phyloP scores from a whole-genome alignment of 2,113 vertebrate species.

The Phyllostomus discolor region DNA sequence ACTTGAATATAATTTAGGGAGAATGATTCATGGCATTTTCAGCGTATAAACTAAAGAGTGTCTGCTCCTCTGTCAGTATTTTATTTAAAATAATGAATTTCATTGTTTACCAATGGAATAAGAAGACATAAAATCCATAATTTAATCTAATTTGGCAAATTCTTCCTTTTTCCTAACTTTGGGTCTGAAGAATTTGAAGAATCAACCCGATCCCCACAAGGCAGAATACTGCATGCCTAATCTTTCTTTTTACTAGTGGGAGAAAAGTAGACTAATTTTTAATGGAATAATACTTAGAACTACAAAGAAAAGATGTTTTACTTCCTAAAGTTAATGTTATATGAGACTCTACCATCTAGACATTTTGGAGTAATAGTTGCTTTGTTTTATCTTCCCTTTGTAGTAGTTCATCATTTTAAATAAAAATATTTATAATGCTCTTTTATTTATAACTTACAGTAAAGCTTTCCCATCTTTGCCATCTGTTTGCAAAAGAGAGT shows the following conservation, averaged over 20 bases:
- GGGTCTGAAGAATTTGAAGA: not conserved
- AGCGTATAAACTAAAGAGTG: constrained; percentile 4
- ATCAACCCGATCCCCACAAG: not conserved
- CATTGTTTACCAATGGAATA: not conserved
- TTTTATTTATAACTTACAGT: not conserved
- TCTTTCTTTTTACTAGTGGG: not conserved
- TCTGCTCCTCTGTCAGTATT: constrained; percentile 8
- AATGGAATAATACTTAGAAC: not conserved
- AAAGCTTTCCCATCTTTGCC: not conserved
- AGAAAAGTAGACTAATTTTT: not conserved
- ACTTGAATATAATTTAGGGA: constrained; percentile 20
- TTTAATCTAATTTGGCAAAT: constrained; percentile 1
- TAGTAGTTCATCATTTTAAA: not conserved
- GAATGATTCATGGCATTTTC: constrained; percentile 34
- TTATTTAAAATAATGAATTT: constrained; percentile 35
- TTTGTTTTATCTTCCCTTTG: not conserved
- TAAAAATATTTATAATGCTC: not conserved
- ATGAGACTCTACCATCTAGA: not conserved
- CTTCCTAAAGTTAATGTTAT: not conserved
- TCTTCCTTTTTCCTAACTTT: constrained; percentile 27
- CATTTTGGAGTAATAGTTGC: not conserved
- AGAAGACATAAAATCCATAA: constrained; percentile 23
- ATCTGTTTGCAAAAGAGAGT: not conserved
- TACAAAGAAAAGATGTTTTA: not conserved
- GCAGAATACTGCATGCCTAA: not conserved